Conservation (phyloP, 2,888 invertebrate species). For the Cylloceria caligata region DNA sequence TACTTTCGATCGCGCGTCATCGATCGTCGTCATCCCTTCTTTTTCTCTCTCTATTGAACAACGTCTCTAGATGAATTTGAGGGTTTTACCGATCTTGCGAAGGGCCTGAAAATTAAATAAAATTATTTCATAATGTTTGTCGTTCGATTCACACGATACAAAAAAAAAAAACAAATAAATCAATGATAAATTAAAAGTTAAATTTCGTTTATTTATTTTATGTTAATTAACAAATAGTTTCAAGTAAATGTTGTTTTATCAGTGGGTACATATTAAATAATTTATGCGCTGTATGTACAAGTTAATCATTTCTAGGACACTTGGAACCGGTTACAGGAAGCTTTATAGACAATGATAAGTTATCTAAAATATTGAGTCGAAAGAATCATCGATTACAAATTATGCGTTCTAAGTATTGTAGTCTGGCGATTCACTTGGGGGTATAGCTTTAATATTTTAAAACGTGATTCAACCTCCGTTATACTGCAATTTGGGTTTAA, state of each 20-base stretch:
- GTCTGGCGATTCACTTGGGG: not conserved
- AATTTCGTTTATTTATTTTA: not conserved
- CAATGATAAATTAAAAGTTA: not conserved
- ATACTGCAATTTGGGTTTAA: not conserved
- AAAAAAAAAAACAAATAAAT: not conserved
- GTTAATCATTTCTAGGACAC: not conserved
- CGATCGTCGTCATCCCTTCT: slow-evolving; percentile 2
- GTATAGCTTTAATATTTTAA: not conserved
- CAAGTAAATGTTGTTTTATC: not conserved
- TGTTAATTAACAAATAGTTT: not conserved
- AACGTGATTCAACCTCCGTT: not conserved
- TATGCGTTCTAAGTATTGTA: not conserved
- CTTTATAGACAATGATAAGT: slow-evolving; percentile 5
- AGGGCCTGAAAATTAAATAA: not conserved
- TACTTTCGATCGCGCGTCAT: not conserved
- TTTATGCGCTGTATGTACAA: not conserved
- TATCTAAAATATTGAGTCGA: not conserved
- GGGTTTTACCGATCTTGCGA: not conserved
- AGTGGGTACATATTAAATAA: not conserved
- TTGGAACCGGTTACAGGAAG: not conserved
- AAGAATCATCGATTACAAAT: not conserved
- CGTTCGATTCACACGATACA: no score
- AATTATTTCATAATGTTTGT: no score
- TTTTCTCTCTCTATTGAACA: not conserved
- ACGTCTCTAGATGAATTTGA: not conserved